Conservation (phyloP, 1,140 invertebrate species). For the Anastrepha obliqua region DNA sequence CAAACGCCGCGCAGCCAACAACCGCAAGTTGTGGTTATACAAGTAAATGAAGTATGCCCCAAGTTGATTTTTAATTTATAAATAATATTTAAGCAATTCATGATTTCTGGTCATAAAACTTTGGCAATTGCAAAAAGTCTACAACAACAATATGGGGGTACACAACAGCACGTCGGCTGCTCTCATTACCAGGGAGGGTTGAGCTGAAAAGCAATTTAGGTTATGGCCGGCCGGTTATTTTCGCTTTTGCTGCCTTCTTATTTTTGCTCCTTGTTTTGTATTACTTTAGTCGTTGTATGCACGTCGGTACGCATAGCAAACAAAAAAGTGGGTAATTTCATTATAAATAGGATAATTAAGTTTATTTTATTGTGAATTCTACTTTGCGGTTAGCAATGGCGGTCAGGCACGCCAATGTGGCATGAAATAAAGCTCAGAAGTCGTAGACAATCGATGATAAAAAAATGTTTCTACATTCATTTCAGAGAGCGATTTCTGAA, state of each 20-base stretch:
- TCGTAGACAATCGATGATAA: background rate
- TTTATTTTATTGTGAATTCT: background rate
- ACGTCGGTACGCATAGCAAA: background rate
- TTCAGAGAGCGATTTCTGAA: too few relatives aligned
- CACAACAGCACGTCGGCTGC: too few relatives aligned
- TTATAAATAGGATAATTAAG: background rate
- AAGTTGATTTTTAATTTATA: background rate
- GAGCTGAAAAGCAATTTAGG: background rate
- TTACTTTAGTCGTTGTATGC: background rate
- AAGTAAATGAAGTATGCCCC: conserved; percentile 18
- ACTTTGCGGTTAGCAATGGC: background rate
- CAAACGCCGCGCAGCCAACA: background rate
- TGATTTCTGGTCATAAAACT: background rate
- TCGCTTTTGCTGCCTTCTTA: background rate
- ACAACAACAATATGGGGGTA: background rate
- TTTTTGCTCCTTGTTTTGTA: background rate
- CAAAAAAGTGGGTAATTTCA: background rate
- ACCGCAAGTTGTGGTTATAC: conserved; percentile 8
- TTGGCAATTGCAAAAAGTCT: conserved; percentile 29
- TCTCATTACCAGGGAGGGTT: background rate
- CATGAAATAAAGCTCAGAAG: background rate
- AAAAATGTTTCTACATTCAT: too few relatives aligned
- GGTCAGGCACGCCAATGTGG: background rate
- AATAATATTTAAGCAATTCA: background rate
- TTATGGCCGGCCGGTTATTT: background rate